Evolutionary conservation across 2,797 vertebrate genomes (phyloP), one percentile per base, ranked within the genome.

Genomic region (Chaetodon trifasciatus): DNA sequence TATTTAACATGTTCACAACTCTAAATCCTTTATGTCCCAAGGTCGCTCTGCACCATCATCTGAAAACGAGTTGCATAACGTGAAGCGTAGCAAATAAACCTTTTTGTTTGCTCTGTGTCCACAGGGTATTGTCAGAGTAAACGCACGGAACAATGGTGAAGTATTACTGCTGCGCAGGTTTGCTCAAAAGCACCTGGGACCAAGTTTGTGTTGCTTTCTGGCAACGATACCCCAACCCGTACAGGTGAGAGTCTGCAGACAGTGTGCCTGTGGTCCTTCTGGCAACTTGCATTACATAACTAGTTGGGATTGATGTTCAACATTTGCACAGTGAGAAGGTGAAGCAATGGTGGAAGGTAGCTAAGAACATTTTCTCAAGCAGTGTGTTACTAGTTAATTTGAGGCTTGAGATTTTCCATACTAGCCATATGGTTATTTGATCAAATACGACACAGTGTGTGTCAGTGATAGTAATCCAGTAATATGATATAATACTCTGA

Each of bases 221-320:
- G 97, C 96, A 98, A 90, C 94, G 97, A 64, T 99, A 99, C 87
- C 98, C 97, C 74, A 99, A 99, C 91, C 97, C 97, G 39, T 98
- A 97, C 95, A 99, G 98, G 98, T 98, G 74, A 91, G 28, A 3
- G 3, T 23, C 8, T 63, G 21, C 1, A 16, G 1, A 24, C 44
- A 15, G 0, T 0, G 3, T 10, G 35, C 56, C 49, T 28, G 6
- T 61, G 24, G 3, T 10, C 8, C 5, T 5, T 28, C 1, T 21
- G 24, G 1, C 35, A 16, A 6, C 19, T 0, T 11, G 15, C n/a
- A 23, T n/a, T n/a, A 11, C 23, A 12, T 24, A 8, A 44, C 5
- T 10, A 12, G 8, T 9, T 50, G 12, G 5, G n/a, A 39, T 53
- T 21, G 5, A 37, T 10, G 21, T 23, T 24, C 39, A n/a, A 4